Base-by-base conservation (phyloP, 2,113 vertebrate species). In the Uria aalge region DNA sequence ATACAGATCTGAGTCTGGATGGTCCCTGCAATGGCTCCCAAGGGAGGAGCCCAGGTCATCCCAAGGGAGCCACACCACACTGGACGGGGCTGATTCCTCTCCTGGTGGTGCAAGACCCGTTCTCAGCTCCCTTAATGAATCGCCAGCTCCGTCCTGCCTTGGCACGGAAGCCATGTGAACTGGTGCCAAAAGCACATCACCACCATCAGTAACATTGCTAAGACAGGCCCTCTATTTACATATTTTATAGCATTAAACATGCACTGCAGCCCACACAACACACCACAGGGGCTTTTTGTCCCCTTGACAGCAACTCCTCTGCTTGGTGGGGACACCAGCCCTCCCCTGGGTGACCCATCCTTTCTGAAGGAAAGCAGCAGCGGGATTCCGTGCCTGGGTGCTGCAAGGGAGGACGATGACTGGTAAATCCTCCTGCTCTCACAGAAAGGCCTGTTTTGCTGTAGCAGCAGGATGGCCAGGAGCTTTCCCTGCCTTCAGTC, bases 191-290 rank as follows among this genome's bases (percentile, higher is more conserved):
- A 34, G 69, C 94, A 73, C 74, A 84, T 96, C 95, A 81, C n/a
- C 69, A 76, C 83, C 67, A 22, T 34, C 68, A 75, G 66, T 41
- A 76, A 77, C 90, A 91, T 30, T 9, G 60, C 86, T 78, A 48
- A 59, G 92, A 92, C 90, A 90, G 85, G 74, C 38, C 86, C 47
- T 86, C 74, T 92, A 71, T 96, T 93, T 91, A 62, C 84, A 67
- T 93, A 83, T 93, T 92, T 85, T 55, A 72, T 57, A 26, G 77
- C 85, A 84, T 92, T 94, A 90, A 94, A 68, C 67, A 52, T 84
- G 91, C 87, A 69, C 77, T 79, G 59, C 57, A 77, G 77, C 67
- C 92, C 90, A 71, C 76, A 62, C 68, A 66, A 15, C 83, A 52
- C 69, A 89, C 64, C 90, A 43, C 76, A 64, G 80, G 62, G 88